Percentiles rank a stretch among this genome's conserved stretches.
Conservation (phyloP, 2,797 vertebrate genomes). For the Danionella dracula region DNA sequence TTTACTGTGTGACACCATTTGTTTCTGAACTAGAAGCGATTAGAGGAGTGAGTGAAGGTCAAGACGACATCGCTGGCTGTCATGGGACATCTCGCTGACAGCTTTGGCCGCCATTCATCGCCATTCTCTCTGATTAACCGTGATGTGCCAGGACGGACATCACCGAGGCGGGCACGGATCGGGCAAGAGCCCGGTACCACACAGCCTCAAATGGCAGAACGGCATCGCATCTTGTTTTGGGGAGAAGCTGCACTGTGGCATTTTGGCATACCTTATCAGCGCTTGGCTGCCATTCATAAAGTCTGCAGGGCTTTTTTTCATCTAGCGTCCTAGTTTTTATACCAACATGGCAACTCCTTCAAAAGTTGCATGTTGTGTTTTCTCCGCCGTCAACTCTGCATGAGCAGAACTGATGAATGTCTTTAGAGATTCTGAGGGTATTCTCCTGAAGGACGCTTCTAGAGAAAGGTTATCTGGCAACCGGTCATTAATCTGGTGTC, state of each 20-base stretch:
- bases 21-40: neutral
- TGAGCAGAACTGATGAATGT: constrained; percentile 54
- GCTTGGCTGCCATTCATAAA: constrained; percentile 57
- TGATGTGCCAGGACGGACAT: constrained; percentile 68
- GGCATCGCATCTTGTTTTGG: constrained; percentile 58
- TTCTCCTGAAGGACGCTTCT: constrained; percentile 58
- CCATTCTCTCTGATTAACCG: constrained; percentile 56
- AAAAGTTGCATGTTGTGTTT: constrained; percentile 53
- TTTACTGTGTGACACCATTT: too few relatives aligned
- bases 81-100: constrained; percentile 61
- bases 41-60: constrained; percentile 44
- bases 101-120: constrained; percentile 64
- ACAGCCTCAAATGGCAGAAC: constrained; percentile 50
- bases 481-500: constrained; percentile 60
- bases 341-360: constrained; percentile 44
- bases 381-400: constrained; percentile 51
- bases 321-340: constrained; percentile 33
- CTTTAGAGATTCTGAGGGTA: constrained; percentile 52
- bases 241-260: constrained; percentile 53
- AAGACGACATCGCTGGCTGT: constrained; percentile 57
- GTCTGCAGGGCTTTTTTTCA: constrained; percentile 55
- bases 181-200: constrained; percentile 43
- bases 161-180: constrained; percentile 51
- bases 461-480: constrained; percentile 42
- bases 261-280: constrained; percentile 45